These are phyloP conservation scores for Drosophila rhopaloa DNA, from an alignment of 1,140 invertebrate genomes.

Conservation along the genomic window DNA sequence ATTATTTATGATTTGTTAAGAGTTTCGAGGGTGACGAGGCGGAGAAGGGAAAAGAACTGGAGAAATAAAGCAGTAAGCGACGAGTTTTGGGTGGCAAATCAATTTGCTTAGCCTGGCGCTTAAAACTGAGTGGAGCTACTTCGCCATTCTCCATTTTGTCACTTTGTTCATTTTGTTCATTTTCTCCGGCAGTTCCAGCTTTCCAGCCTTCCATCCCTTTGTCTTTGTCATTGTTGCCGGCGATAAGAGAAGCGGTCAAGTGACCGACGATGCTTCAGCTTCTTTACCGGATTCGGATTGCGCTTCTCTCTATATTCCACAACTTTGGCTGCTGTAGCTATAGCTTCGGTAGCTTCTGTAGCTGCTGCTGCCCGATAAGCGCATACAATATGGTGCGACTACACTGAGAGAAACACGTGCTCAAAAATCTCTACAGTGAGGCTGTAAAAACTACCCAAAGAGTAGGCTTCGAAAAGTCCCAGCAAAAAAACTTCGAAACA, in stretches of 20 bases:
- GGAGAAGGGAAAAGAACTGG: too few species aligned
- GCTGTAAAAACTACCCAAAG: too few species aligned
- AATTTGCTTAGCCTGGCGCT: slow-evolving; percentile 38
- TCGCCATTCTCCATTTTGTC: background rate
- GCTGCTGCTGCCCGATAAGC: slow-evolving; percentile 66
- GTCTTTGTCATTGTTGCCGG: slow-evolving; percentile 21
- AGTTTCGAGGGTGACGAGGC: too few species aligned
- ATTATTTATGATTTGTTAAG: too few species aligned
- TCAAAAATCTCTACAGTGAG: too few species aligned
- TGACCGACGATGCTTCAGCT: slow-evolving; percentile 10
- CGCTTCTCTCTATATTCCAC: slow-evolving; percentile 2
- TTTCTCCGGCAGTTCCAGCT: background rate
- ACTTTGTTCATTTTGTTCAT: too few species aligned
- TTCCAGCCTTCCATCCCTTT: background rate
- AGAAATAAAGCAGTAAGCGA: background rate
- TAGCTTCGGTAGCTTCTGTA: slow-evolving; percentile 4
- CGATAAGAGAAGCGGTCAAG: slow-evolving; percentile 55
- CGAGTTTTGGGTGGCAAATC: slow-evolving; percentile 37
- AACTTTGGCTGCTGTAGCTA: background rate
- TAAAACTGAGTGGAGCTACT: slow-evolving; percentile 2
- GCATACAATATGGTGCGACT: slow-evolving; percentile 43
- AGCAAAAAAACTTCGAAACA: too few species aligned
- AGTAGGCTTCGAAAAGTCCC: too few species aligned
- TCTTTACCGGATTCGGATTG: slow-evolving; percentile 11
- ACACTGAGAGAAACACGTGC: slow-evolving; percentile 1